Evolutionary conservation across 2,113 vertebrate species (phyloP).

Genomic region (Plotosus lineatus): DNA sequence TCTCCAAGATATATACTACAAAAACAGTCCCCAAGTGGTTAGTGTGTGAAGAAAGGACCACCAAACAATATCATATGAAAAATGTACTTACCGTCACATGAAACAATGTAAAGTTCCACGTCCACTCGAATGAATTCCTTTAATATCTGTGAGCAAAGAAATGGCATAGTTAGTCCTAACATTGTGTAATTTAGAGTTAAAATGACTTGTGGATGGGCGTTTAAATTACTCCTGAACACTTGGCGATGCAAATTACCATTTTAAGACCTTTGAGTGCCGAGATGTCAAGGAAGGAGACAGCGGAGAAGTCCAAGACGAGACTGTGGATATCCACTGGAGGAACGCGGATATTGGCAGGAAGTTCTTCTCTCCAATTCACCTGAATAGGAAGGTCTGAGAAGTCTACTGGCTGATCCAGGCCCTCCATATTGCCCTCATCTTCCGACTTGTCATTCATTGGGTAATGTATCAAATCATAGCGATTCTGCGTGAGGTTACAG

Average conservation of each 20-base stretch:
- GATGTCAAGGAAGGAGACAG: constrained; percentile 90
- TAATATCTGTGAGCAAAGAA: constrained; percentile 73
- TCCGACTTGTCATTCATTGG: constrained; percentile 71
- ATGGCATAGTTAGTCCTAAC: not conserved
- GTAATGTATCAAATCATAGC: constrained; percentile 68
- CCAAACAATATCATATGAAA: not conserved
- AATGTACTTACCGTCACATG: constrained; percentile 78
- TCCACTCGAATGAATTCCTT: constrained; percentile 87
- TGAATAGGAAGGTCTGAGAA: constrained; percentile 79
- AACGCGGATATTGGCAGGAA: constrained; percentile 79
- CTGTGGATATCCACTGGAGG: constrained; percentile 84
- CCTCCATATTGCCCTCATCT: constrained; percentile 81
- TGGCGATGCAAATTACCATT: constrained; percentile 67
- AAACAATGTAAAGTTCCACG: constrained; percentile 87
- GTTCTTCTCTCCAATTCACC: constrained; percentile 81
- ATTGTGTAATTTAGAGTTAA: too few species aligned
- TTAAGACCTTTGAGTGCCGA: constrained; percentile 87
- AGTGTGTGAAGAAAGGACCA: not conserved
- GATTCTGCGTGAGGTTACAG: constrained; percentile 71
- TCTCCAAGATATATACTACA: constrained; percentile 80
- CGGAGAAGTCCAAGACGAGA: constrained; percentile 88
- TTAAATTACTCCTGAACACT: not conserved
- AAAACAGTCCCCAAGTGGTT: constrained; percentile 39
- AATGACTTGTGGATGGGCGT: too few species aligned
- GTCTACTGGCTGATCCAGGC: constrained; percentile 78